phyloP scores from a whole-genome alignment of 2,113 vertebrate species.

The Barbus barbus region DNA sequence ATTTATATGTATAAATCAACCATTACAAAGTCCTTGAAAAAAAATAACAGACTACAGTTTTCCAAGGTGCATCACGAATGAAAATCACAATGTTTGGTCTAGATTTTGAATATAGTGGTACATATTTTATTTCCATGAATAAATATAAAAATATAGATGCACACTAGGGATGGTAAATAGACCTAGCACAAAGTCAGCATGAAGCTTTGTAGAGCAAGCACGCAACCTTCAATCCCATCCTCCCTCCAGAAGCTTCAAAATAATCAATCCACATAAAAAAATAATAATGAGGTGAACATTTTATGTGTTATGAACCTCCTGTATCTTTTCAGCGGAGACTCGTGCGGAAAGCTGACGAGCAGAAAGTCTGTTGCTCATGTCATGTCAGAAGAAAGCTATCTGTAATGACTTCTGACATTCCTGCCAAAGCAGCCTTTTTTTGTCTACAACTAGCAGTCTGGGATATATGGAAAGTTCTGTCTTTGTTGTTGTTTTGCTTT shows the following conservation, averaged over 20 bases:
- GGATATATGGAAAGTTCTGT: neutral
- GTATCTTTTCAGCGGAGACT: neutral
- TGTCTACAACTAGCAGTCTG: neutral
- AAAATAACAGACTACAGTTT: neutral
- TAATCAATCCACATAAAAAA: slow-evolving; percentile 27
- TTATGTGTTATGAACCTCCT: neutral
- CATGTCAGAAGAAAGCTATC: slow-evolving; percentile 9
- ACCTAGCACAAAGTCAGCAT: neutral
- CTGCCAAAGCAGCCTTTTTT: neutral
- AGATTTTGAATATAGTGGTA: neutral
- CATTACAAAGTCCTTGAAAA: slow-evolving; percentile 21
- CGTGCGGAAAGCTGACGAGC: neutral
- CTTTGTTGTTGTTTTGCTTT: neutral
- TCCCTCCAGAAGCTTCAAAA: neutral
- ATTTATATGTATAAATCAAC: neutral
- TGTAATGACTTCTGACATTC: slow-evolving; percentile 2
- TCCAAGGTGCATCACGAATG: neutral
- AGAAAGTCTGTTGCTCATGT: slow-evolving; percentile 15
- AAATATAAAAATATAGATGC: slow-evolving; percentile 9
- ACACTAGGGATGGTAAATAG: neutral
- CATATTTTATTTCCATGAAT: neutral
- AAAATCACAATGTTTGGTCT: slow-evolving; percentile 20
- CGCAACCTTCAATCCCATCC: neutral
- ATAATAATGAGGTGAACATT: slow-evolving; percentile 6
- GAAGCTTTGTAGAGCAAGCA: neutral